phyloP scores from a whole-genome alignment of 1,140 invertebrate genomes.

The Drosophila novamexicana region DNA sequence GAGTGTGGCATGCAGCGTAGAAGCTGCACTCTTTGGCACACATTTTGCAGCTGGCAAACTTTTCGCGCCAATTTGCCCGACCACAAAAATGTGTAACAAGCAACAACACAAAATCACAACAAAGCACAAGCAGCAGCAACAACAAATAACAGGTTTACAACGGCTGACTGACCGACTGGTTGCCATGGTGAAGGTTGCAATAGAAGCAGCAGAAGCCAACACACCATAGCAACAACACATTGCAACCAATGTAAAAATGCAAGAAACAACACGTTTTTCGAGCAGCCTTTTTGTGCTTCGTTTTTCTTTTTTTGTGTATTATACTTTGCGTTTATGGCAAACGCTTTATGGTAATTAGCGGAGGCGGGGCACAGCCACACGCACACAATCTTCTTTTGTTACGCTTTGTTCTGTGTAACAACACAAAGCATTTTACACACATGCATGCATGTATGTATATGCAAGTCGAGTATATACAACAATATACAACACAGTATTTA shows the following conservation, averaged over 20 bases:
- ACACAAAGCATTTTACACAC: conserved; percentile 54
- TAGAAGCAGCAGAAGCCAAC: conserved; percentile 42
- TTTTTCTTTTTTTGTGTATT: conserved; percentile 1
- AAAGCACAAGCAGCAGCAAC: conserved; percentile 42
- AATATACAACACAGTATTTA: conserved; percentile 32
- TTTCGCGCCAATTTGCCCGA: conserved; percentile 75
- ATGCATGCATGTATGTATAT: conserved; percentile 1
- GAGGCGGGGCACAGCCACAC: conserved; percentile 44
- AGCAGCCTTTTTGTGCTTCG: conserved; percentile 37
- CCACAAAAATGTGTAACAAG: conserved; percentile 66
- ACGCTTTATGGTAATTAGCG: conserved; percentile 64
- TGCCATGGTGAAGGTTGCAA: conserved; percentile 75
- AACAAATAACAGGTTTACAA: conserved; percentile 71
- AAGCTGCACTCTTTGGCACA: conserved; percentile 54
- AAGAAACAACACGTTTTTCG: conserved; percentile 58
- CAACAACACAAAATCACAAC: conserved; percentile 62
- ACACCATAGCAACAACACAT: conserved; percentile 38
- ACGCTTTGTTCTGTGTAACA: conserved; percentile 61
- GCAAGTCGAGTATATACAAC: background rate
- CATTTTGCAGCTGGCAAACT: conserved; percentile 74
- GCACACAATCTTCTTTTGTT: conserved; percentile 41
- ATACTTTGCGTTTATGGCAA: conserved; percentile 18
- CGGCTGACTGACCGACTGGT: conserved; percentile 71
- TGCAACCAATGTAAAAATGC: conserved; percentile 50
- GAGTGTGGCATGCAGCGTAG: conserved; percentile 46